These are phyloP conservation scores for Leptosomus discolor DNA, from an alignment of 2,113 vertebrate species.

Conservation along the genomic window DNA sequence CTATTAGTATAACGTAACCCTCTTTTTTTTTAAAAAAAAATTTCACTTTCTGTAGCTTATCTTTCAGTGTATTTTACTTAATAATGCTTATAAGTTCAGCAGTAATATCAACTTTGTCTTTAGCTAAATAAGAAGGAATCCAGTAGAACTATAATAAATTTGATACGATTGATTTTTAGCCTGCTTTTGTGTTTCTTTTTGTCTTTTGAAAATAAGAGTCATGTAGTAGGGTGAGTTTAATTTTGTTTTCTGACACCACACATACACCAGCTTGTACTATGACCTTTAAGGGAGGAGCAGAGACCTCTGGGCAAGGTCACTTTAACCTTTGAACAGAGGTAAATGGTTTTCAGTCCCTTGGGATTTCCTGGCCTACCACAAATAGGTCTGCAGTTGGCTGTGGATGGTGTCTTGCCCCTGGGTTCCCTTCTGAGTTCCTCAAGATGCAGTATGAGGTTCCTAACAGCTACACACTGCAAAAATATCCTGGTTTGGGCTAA, in stretches of 20 bases:
- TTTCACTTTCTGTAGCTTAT: neutral
- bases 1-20: neutral
- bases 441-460: neutral
- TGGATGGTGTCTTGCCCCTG: neutral
- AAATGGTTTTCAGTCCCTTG: neutral
- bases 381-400: neutral
- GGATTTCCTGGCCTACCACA: neutral
- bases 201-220: neutral
- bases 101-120: neutral
- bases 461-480: neutral
- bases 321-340: neutral
- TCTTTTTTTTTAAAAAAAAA: neutral
- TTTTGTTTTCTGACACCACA: neutral
- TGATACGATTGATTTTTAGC: neutral
- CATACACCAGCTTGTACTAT: neutral
- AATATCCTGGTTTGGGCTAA: too few species aligned
- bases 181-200: neutral
- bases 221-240: neutral
- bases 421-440: neutral
- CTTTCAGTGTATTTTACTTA: conserved; percentile 33
- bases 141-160: neutral
- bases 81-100: neutral
- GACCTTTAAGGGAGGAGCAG: neutral
- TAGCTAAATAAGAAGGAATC: neutral
- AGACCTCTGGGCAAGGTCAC: neutral